Conservation (phyloP, 2,888 invertebrate genomes). For the Microplitis deprimator region DNA sequence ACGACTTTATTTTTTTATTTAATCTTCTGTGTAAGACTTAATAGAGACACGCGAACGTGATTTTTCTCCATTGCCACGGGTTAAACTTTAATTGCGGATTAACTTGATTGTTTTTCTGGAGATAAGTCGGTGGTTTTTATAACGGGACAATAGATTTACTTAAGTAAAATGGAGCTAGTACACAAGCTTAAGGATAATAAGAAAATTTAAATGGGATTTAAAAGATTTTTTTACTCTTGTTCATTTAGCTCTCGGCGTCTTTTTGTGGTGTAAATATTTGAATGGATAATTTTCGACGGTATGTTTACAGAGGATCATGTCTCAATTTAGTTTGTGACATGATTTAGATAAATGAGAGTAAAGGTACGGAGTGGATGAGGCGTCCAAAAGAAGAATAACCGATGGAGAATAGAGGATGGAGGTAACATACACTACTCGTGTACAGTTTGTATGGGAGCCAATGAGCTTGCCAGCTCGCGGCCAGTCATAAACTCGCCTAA, state of each 20-base stretch:
- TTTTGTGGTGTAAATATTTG: neutral
- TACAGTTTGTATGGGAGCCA: neutral
- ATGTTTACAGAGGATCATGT: conserved; percentile 20
- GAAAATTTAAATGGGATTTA: neutral
- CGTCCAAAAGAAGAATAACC: neutral
- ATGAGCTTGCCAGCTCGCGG: conserved; percentile 21
- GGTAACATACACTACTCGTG: conserved; percentile 15
- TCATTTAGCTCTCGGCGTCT: too few species aligned
- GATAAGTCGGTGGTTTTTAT: neutral
- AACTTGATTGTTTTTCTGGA: neutral
- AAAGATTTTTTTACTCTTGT: neutral
- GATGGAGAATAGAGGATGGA: neutral
- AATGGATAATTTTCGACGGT: conserved; percentile 5
- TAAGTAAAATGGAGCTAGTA: neutral
- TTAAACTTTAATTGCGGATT: neutral
- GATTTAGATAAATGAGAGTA: conserved; percentile 27
- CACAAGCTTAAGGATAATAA: neutral
- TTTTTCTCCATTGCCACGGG: neutral
- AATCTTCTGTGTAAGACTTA: neutral
- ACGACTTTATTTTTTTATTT: neutral
- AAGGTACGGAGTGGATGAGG: neutral
- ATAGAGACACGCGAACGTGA: neutral
- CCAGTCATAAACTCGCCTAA: conserved; percentile 40
- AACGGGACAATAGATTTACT: neutral
- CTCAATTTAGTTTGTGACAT: conserved; percentile 18